Conservation (phyloP, 1,140 invertebrate genomes). For the Drosophila carrolli region DNA sequence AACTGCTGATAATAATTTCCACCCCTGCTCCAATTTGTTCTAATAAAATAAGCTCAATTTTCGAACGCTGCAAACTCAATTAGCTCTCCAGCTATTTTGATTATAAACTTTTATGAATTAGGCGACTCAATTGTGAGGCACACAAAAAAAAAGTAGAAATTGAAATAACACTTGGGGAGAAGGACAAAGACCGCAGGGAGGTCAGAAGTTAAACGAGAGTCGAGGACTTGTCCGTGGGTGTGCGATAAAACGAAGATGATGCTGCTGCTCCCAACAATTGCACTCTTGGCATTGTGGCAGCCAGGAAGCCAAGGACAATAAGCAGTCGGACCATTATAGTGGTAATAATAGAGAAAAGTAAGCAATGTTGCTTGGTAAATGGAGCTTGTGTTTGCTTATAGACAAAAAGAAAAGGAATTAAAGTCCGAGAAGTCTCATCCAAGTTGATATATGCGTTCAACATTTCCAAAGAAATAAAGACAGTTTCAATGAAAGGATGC, state of each 20-base stretch:
- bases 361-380: slow-evolving; percentile 35
- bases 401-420: slow-evolving; percentile 24
- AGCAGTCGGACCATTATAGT: slow-evolving; percentile 44
- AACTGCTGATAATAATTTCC: slow-evolving; percentile 39
- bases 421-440: slow-evolving; percentile 6
- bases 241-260: slow-evolving; percentile 52
- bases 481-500: too few species aligned
- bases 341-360: slow-evolving; percentile 58
- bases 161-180: slow-evolving; percentile 21
- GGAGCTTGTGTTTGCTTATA: slow-evolving; percentile 28
- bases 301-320: slow-evolving; percentile 55
- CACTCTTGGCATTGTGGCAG: slow-evolving; percentile 56
- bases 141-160: slow-evolving; percentile 14
- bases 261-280: slow-evolving; percentile 54
- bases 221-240: slow-evolving; percentile 53
- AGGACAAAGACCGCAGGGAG: slow-evolving; percentile 42
- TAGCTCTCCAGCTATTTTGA: slow-evolving; percentile 55
- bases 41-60: slow-evolving; percentile 32
- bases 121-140: slow-evolving; percentile 43
- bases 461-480: neutral
- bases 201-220: slow-evolving; percentile 53
- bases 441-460: slow-evolving; percentile 20
- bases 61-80: slow-evolving; percentile 58
- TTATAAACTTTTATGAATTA: slow-evolving; percentile 71
- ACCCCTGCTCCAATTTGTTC: neutral